Conservation (phyloP, 2,797 vertebrate genomes). For the Acanthiza pusilla region DNA sequence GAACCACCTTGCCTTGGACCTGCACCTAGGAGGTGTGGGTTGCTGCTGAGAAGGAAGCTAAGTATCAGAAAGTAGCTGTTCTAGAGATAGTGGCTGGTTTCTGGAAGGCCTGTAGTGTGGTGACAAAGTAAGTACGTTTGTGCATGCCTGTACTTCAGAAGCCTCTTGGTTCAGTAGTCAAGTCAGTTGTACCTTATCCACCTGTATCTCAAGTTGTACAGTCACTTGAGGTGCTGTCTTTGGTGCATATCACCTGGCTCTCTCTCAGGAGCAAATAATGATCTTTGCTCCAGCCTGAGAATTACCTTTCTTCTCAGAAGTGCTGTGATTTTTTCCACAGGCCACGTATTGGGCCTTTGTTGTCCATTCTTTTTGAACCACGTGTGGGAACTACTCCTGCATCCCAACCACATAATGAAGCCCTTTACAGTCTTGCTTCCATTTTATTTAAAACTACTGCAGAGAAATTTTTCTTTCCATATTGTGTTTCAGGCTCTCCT, state of each 20-base stretch:
- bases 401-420: background rate
- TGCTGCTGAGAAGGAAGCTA: background rate
- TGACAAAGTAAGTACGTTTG: background rate
- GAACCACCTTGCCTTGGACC: background rate
- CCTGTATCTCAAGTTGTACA: background rate
- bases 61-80: background rate
- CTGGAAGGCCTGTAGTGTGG: background rate
- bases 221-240: background rate
- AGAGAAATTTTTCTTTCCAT: background rate
- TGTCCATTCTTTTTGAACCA: background rate
- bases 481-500: background rate
- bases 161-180: fast-evolving
- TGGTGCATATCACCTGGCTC: background rate
- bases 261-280: background rate
- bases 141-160: background rate
- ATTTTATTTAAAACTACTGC: background rate
- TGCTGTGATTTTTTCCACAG: background rate
- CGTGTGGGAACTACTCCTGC: background rate
- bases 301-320: background rate
- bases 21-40: background rate
- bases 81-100: background rate
- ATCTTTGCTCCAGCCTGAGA: background rate
- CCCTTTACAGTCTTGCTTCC: background rate
- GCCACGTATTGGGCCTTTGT: background rate
- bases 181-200: background rate